These are phyloP conservation scores for Ctenopoma multispine DNA, from an alignment of 2,797 vertebrate species.

Conservation along the genomic window DNA sequence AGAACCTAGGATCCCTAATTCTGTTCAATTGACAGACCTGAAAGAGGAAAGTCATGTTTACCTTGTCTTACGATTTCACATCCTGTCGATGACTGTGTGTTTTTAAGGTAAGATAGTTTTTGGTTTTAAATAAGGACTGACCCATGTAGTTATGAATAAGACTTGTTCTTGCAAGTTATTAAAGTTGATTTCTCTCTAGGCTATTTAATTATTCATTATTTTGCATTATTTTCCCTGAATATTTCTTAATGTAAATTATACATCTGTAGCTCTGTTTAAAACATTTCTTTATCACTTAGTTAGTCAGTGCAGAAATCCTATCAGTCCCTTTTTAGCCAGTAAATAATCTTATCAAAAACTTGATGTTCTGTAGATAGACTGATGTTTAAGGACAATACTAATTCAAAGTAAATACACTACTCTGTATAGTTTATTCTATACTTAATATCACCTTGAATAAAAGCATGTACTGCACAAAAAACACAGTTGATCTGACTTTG, in stretches of 20 bases:
- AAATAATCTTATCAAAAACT: background rate
- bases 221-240: conserved; percentile 7
- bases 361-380: background rate
- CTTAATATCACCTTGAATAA: background rate
- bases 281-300: background rate
- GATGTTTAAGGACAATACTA: background rate
- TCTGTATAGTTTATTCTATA: too few species aligned
- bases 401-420: background rate
- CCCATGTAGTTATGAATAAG: background rate
- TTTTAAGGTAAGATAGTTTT: background rate
- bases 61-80: conserved; percentile 12
- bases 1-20: background rate
- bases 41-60: background rate
- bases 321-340: background rate
- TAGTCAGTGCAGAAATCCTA: background rate
- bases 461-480: background rate
- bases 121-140: background rate
- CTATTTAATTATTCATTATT: conserved; percentile 6
- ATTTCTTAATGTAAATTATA: background rate
- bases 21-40: background rate
- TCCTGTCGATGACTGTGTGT: background rate
- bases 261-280: background rate
- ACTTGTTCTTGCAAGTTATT: background rate
- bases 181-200: background rate
- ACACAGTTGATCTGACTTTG: background rate